A percentile compares a stretch with the other conserved stretches of the same genome.
phyloP scores from a whole-genome alignment of 1,140 invertebrate species.

The Oryctes rhinoceros region DNA sequence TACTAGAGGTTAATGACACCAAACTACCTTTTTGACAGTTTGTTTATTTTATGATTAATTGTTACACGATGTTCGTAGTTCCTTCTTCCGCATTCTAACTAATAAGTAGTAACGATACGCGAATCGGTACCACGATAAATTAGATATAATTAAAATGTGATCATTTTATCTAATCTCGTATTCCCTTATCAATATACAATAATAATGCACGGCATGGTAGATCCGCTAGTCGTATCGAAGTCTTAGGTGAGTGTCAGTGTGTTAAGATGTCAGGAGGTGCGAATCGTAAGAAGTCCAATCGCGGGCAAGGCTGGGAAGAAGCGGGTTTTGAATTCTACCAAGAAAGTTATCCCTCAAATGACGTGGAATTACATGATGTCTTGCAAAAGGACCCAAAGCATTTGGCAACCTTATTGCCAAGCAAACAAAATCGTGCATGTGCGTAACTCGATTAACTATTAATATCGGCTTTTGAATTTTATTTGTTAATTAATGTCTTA shows the following conservation, averaged over 20 bases:
- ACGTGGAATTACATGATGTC: slow-evolving; percentile 68
- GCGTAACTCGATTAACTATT: not conserved
- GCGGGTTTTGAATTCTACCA: slow-evolving; percentile 87
- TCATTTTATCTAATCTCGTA: not conserved
- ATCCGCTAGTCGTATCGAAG: not conserved
- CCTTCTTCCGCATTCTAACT: not conserved
- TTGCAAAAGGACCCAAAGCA: slow-evolving; percentile 75
- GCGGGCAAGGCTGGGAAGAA: slow-evolving; percentile 79
- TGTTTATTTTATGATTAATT: slow-evolving; percentile 33
- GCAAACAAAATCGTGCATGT: slow-evolving; percentile 78
- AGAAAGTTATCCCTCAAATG: slow-evolving; percentile 80
- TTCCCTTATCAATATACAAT: not conserved
- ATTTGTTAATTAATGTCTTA: not conserved
- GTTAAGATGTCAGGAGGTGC: slow-evolving; percentile 68
- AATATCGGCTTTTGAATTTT: not conserved
- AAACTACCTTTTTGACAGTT: not conserved
- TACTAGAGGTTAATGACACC: not conserved
- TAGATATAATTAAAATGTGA: too few species aligned
- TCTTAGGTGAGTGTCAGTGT: not conserved
- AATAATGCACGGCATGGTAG: not conserved
- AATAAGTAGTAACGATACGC: not conserved
- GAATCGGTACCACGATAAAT: not conserved
- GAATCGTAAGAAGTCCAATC: slow-evolving; percentile 65
- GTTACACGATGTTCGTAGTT: not conserved
- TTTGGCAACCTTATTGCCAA: slow-evolving; percentile 77